phyloP scores from a whole-genome alignment of 2,888 invertebrate genomes.

The Limenitis camilla region DNA sequence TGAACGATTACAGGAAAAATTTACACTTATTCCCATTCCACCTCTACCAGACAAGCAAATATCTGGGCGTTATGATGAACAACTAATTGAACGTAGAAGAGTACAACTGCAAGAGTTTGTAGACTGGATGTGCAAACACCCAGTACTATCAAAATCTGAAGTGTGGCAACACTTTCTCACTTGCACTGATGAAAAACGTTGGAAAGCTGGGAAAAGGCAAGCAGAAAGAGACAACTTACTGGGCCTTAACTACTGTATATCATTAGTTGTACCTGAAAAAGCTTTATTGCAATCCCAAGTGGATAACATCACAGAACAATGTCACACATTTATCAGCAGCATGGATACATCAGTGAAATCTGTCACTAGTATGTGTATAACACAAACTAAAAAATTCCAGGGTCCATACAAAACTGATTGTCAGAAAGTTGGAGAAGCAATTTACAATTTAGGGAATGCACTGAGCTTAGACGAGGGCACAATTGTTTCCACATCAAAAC shows the following conservation, averaged over 20 bases:
- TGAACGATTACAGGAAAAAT: constrained; percentile 94
- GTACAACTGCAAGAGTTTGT: constrained; percentile 97
- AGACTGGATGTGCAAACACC: constrained; percentile 97
- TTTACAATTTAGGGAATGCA: constrained; percentile 88
- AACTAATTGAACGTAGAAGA: constrained; percentile 95
- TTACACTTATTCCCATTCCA: constrained; percentile 94
- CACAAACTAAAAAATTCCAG: constrained; percentile 91
- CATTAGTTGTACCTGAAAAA: constrained; percentile 88
- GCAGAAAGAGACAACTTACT: constrained; percentile 95
- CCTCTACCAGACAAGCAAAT: constrained; percentile 99
- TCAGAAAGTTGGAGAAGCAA: constrained; percentile 90
- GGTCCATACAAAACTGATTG: constrained; percentile 92
- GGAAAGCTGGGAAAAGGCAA: constrained; percentile 96
- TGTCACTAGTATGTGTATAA: constrained; percentile 84
- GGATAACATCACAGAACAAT: constrained; percentile 89
- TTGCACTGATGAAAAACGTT: constrained; percentile 96
- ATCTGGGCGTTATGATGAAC: constrained; percentile 96
- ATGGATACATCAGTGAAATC: constrained; percentile 92
- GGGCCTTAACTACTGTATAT: constrained; percentile 93
- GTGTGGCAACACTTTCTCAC: constrained; percentile 98
- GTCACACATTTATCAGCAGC: constrained; percentile 85
- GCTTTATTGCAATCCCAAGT: constrained; percentile 81
- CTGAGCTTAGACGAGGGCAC: constrained; percentile 85
- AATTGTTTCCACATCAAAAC: constrained; percentile 75
- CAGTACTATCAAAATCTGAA: constrained; percentile 91